Evolutionary conservation across 1,140 invertebrate genomes (phyloP), one percentile per base, ranked within the genome.

Genomic region (Planococcus citri): DNA sequence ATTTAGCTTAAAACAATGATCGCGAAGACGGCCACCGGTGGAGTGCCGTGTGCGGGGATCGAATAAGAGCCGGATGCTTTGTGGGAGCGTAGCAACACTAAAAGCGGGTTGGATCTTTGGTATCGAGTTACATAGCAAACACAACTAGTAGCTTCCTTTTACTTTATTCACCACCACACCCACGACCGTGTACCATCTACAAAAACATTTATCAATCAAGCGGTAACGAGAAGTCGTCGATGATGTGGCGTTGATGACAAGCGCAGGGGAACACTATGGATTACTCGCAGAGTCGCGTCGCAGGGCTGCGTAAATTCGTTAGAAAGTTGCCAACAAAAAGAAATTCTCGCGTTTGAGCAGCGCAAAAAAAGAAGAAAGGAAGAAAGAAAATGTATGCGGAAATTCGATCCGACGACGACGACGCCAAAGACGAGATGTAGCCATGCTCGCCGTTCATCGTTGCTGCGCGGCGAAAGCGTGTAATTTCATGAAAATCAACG

Each of bases 81-180:
- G 60, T 64, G 25, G 60, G 60, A 64, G 60, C 60, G 60, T 64
- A 64, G 60, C 60, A 64, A 64, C 60, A 64, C 60, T 64, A 64
- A 64, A 64, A 64, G 60, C 60, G 60, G 60, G 60, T 64, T 64
- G 60, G 60, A 64, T 64, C 60, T 64, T 64, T 64, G 10, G 60
- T 64, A 64, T 64, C 60, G 60, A 17, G 25, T 64, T 64, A 64
- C 60, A 64, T 64, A 64, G 60, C 60, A 64, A 64, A 64, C 60
- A 64, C 60, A 64, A 64, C 60, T 64, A 64, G 60, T 64, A 64
- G 60, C 60, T 64, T 64, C 60, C 60, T 64, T 64, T 64, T 64
- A 64, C 60, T 64, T 64, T 24, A 64, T 64, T 24, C 60, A 64
- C 22, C 25, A 64, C 60, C 60, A 64, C 60, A 64, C 60, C 60